phyloP scores from a whole-genome alignment of 2,797 vertebrate genomes.

The Pangasius mekongensis region DNA sequence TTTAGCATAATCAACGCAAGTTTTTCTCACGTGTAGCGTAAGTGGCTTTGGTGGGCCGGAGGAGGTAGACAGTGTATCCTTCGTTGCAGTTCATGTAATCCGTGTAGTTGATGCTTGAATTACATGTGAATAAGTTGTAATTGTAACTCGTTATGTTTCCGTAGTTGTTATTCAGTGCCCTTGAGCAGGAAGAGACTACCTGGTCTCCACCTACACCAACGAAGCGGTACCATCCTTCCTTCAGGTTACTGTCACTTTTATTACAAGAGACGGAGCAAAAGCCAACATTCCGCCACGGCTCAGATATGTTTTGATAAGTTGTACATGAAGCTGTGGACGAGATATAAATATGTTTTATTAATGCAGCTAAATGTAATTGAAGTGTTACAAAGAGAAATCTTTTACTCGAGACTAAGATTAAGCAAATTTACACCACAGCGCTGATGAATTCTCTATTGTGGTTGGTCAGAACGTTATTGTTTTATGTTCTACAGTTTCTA shows the following conservation, averaged over 20 bases:
- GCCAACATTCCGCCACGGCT: conserved; percentile 19
- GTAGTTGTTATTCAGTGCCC: rapidly evolving
- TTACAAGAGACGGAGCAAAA: not conserved
- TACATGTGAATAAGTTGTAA: not conserved
- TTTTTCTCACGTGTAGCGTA: conserved; percentile 29
- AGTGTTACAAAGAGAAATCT: not conserved
- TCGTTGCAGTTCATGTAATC: not conserved
- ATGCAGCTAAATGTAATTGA: not conserved
- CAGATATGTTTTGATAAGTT: not conserved
- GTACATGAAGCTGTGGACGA: not conserved
- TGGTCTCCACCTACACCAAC: conserved; percentile 6
- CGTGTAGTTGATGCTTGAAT: not conserved
- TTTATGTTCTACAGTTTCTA: not conserved
- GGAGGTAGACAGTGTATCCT: not conserved
- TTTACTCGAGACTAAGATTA: not conserved
- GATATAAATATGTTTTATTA: not conserved
- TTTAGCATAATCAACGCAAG: not conserved
- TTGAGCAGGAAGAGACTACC: not conserved
- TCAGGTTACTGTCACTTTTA: not conserved
- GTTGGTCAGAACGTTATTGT: not conserved
- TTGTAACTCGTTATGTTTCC: not conserved
- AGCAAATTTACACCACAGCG: not conserved
- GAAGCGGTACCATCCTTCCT: conserved; percentile 19
- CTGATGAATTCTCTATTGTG: not conserved
- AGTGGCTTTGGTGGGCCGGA: not conserved